These are phyloP conservation scores for Malthinus flaveolus DNA, from an alignment of 2,888 invertebrate species.

Conservation along the genomic window DNA sequence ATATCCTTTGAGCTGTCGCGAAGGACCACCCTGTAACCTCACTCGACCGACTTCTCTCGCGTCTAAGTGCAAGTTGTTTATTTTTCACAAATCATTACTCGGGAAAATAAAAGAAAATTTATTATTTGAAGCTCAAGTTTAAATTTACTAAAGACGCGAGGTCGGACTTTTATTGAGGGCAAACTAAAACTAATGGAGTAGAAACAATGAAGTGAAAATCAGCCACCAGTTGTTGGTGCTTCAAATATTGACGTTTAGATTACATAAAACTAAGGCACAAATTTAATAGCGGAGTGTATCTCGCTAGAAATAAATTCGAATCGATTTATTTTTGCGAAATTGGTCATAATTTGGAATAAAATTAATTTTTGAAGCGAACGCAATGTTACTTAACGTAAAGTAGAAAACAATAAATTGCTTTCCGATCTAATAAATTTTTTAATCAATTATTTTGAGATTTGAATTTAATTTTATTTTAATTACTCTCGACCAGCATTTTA, in stretches of 20 bases:
- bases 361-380: too few relatives aligned
- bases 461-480: background rate
- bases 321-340: background rate
- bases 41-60: too few relatives aligned
- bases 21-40: too few relatives aligned
- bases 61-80: too few relatives aligned
- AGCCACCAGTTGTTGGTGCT: background rate
- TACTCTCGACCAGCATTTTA: background rate
- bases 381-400: too few relatives aligned
- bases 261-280: slow-evolving; percentile 6
- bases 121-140: background rate
- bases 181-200: slow-evolving; percentile 15
- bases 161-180: slow-evolving; percentile 11
- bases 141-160: slow-evolving; percentile 11
- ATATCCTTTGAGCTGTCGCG: too few relatives aligned
- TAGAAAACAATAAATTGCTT: too few relatives aligned
- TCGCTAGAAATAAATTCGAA: background rate
- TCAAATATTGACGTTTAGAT: slow-evolving; percentile 12
- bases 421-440: too few relatives aligned
- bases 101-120: too few relatives aligned
- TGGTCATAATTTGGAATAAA: background rate
- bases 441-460: background rate
- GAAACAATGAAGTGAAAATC: slow-evolving; percentile 16
- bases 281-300: background rate
- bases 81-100: too few relatives aligned